A percentile compares a stretch with the other conserved stretches of the same genome.
Conservation (phyloP, 2,113 vertebrate species). For the Macaca nemestrina region DNA sequence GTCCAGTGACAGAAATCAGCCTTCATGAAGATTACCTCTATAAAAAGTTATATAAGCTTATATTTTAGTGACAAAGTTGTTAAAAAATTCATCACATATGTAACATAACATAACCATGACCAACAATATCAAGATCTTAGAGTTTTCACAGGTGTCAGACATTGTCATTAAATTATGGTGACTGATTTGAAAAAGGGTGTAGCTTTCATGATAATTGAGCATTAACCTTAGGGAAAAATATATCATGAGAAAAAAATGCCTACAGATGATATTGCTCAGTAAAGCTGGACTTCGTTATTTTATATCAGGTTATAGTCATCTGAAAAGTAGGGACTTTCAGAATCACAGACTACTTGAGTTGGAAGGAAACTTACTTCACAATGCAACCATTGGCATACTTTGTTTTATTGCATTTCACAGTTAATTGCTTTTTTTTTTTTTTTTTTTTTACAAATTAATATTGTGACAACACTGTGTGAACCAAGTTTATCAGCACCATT, state of each 20-base stretch:
- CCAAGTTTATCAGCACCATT: not conserved
- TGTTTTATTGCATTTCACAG: not conserved
- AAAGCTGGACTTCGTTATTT: not conserved
- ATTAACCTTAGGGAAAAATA: not conserved
- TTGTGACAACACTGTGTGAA: not conserved
- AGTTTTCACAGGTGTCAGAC: not conserved
- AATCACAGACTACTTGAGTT: not conserved
- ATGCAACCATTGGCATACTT: not conserved
- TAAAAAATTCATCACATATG: not conserved
- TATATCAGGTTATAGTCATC: not conserved
- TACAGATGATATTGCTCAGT: not conserved
- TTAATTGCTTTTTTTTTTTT: not conserved
- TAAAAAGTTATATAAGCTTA: not conserved
- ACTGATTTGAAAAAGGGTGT: not conserved
- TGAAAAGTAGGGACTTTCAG: not conserved
- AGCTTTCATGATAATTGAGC: conserved; percentile 18
- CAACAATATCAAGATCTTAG: not conserved
- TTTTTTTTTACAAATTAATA: not conserved
- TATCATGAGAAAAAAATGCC: not conserved
- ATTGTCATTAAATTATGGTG: not conserved
- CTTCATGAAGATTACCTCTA: not conserved
- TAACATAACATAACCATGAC: not conserved
- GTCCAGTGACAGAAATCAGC: not conserved
- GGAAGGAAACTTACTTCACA: not conserved
- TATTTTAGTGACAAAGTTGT: not conserved